A percentile compares a stretch with the other conserved stretches of the same genome.
These are phyloP conservation scores for Zoroaster sp. DNA, from an alignment of 53 echinoderm and acorn worm genomes.

Conservation along the genomic window DNA sequence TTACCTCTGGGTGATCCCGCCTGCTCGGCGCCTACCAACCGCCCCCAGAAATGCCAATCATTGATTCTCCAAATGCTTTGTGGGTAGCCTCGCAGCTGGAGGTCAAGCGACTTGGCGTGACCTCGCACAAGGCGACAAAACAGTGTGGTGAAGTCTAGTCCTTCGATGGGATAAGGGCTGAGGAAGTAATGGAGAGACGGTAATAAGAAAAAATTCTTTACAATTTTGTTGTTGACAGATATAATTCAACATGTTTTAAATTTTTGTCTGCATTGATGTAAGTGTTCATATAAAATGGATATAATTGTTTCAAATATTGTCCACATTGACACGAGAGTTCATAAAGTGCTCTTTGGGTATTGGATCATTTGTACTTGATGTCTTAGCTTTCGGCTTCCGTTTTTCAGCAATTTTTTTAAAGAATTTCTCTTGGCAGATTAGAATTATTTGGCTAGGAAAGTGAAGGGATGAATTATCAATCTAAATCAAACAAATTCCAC, in stretches of 20 bases:
- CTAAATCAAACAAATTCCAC: neutral
- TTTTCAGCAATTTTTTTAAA: neutral
- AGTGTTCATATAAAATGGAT: neutral
- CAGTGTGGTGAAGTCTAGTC: constrained; percentile 78
- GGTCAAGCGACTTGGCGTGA: constrained; percentile 76
- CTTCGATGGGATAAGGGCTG: constrained; percentile 82
- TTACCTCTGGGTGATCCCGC: constrained; percentile 37
- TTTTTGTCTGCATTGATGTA: neutral
- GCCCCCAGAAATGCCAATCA: constrained; percentile 97
- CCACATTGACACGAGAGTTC: neutral
- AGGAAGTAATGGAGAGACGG: too few species aligned
- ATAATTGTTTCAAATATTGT: neutral
- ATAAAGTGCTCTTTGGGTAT: neutral
- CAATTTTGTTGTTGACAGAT: too few species aligned
- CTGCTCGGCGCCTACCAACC: constrained; percentile 93
- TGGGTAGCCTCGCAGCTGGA: constrained; percentile 88
- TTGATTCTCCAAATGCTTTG: constrained; percentile 80
- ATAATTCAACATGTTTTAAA: neutral
- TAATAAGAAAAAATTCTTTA: too few species aligned
- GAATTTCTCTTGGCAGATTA: neutral
- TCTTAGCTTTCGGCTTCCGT: too few species aligned
- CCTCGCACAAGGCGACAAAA: constrained; percentile 92
- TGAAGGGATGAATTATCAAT: neutral
- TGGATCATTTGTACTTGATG: neutral
- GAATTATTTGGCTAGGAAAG: neutral